These are phyloP conservation scores for Sceliomorpha sp. DNA, from an alignment of 2,888 invertebrate genomes.

Conservation along the genomic window DNA sequence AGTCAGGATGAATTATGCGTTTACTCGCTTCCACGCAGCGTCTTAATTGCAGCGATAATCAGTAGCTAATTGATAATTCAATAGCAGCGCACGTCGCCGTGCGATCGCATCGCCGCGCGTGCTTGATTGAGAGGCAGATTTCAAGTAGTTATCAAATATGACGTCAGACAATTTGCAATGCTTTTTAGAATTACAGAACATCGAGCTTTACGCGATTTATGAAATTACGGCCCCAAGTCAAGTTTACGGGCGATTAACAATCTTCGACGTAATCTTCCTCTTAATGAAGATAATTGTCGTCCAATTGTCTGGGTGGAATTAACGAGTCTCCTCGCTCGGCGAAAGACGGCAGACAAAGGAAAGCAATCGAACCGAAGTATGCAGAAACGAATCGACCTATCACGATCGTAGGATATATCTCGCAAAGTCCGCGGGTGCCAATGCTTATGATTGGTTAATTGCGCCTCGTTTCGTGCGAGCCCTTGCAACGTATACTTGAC, in stretches of 20 bases:
- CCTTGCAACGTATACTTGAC: constrained; percentile 54
- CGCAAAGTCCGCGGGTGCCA: constrained; percentile 42
- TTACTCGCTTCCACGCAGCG: neutral
- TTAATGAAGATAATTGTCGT: constrained; percentile 14
- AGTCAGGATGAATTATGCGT: constrained; percentile 8
- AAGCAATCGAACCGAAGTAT: constrained; percentile 27
- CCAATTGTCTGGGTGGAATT: constrained; percentile 15
- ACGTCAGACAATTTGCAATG: constrained; percentile 4
- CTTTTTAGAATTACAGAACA: constrained; percentile 9
- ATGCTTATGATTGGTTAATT: constrained; percentile 37
- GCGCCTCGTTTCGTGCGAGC: constrained; percentile 40
- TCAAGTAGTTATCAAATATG: constrained; percentile 9
- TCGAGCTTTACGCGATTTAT: constrained; percentile 27
- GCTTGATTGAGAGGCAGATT: constrained; percentile 1
- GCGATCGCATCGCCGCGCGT: neutral
- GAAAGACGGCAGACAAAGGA: constrained; percentile 1
- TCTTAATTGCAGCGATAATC: constrained; percentile 21
- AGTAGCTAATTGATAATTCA: constrained; percentile 3
- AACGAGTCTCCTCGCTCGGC: constrained; percentile 33
- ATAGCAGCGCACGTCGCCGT: neutral
- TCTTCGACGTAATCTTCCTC: constrained; percentile 1
- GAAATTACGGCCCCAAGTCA: constrained; percentile 23
- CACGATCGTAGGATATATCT: constrained; percentile 38
- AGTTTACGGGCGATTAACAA: constrained; percentile 20
- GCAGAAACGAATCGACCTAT: constrained; percentile 39